These are phyloP conservation scores for Pocillopora verrucosa DNA, from an alignment of 64 coral and sea anemone genomes.

Conservation along the genomic window DNA sequence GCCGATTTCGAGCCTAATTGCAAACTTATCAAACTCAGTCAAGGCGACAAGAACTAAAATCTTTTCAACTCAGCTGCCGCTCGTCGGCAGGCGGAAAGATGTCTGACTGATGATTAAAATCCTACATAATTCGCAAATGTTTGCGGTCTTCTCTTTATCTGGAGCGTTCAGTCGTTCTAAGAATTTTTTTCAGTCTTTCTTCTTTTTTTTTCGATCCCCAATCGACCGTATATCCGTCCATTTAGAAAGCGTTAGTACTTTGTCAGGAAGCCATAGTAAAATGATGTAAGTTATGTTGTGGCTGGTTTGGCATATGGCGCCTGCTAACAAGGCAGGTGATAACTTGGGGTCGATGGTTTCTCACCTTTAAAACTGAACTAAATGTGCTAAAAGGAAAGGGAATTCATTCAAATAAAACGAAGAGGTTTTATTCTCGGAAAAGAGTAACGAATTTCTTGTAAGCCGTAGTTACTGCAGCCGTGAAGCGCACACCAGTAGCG, in stretches of 20 bases:
- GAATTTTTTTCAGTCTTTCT: background rate
- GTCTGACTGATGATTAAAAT: constrained; percentile 19
- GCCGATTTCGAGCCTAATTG: constrained; percentile 35
- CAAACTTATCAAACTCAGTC: constrained; percentile 28
- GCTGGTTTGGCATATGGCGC: background rate
- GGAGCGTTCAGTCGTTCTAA: background rate
- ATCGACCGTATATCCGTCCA: background rate
- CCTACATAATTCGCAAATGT: background rate
- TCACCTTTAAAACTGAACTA: background rate
- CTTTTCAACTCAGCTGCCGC: background rate
- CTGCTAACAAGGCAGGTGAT: background rate
- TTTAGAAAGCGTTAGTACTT: background rate
- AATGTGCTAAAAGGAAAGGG: background rate
- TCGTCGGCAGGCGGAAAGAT: background rate
- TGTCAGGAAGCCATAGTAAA: background rate
- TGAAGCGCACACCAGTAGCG: background rate
- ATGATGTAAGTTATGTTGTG: background rate
- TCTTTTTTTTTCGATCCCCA: background rate
- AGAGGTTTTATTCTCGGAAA: background rate
- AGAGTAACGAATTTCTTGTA: too few species aligned
- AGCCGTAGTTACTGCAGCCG: too few species aligned
- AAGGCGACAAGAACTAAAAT: background rate
- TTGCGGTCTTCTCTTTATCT: background rate
- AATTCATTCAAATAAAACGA: background rate
- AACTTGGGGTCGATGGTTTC: background rate